These are phyloP conservation scores for Canis aureus DNA, from an alignment of 2,113 vertebrate genomes.

Conservation along the genomic window DNA sequence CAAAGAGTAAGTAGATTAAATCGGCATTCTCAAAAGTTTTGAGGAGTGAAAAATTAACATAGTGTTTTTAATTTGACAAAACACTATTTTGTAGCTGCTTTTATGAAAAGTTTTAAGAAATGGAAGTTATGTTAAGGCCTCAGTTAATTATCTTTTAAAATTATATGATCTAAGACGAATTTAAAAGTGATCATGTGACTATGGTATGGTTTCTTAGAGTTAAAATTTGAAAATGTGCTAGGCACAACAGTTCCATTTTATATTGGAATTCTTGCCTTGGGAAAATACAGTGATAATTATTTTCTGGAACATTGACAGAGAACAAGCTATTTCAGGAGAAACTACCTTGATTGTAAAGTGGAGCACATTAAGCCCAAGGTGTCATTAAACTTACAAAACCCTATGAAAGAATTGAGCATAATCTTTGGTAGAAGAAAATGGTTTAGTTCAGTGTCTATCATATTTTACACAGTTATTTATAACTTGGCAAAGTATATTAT, in stretches of 20 bases:
- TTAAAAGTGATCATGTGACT: background rate
- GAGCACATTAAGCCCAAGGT: slow-evolving; percentile 20
- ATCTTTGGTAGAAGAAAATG: background rate
- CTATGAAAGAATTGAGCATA: slow-evolving; percentile 20
- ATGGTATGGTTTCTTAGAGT: slow-evolving; percentile 15
- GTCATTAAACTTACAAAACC: slow-evolving; percentile 9
- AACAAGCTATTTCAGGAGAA: slow-evolving; percentile 39
- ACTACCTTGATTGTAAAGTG: slow-evolving; percentile 15
- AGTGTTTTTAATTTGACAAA: background rate
- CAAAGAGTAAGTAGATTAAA: background rate
- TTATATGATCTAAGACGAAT: background rate
- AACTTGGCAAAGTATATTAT: background rate
- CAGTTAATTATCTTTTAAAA: background rate
- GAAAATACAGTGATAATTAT: slow-evolving; percentile 51
- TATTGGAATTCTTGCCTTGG: background rate
- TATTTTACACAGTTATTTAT: slow-evolving; percentile 14
- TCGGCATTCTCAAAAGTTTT: background rate
- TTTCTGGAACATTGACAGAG: slow-evolving; percentile 39
- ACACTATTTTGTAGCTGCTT: background rate
- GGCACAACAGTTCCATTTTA: background rate
- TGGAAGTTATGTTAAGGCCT: background rate
- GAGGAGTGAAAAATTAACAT: background rate
- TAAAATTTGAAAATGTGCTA: slow-evolving; percentile 28
- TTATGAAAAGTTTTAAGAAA: background rate
- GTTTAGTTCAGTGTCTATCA: background rate